These are phyloP conservation scores for Eilema depressum DNA, from an alignment of 2,888 invertebrate species.

Conservation along the genomic window DNA sequence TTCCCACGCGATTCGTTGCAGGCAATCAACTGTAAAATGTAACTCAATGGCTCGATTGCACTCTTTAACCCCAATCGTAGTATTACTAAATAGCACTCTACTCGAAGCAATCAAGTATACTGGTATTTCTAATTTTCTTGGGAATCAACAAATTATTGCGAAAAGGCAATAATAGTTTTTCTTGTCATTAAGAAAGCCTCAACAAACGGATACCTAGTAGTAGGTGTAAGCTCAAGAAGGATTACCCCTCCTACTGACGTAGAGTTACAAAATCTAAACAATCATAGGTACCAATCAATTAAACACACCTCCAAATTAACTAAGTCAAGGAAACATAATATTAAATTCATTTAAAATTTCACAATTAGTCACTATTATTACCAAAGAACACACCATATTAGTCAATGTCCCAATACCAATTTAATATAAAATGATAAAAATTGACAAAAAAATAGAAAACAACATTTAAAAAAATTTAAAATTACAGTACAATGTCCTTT, in stretches of 20 bases:
- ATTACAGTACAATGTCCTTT: too few relatives aligned
- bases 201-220: not conserved
- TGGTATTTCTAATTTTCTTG: not conserved
- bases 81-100: slow-evolving; percentile 22
- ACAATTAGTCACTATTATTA: not conserved
- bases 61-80: slow-evolving; percentile 34
- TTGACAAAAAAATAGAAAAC: too few relatives aligned
- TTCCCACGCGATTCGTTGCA: slow-evolving; percentile 24
- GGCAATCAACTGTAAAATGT: slow-evolving; percentile 25
- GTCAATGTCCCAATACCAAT: not conserved
- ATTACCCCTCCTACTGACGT: too few relatives aligned
- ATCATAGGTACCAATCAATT: not conserved
- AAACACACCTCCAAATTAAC: not conserved
- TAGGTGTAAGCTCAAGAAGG: not conserved
- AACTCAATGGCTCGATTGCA: slow-evolving; percentile 27
- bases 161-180: not conserved
- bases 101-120: slow-evolving; percentile 12
- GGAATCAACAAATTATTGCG: not conserved
- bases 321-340: not conserved
- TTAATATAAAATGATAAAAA: not conserved
- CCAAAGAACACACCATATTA: not conserved
- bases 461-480: too few relatives aligned
- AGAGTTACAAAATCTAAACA: not conserved
- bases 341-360: not conserved
- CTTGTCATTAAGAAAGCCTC: slow-evolving; percentile 18